Conservation (phyloP, 2,113 vertebrate genomes). For the Saiga tatarica region DNA sequence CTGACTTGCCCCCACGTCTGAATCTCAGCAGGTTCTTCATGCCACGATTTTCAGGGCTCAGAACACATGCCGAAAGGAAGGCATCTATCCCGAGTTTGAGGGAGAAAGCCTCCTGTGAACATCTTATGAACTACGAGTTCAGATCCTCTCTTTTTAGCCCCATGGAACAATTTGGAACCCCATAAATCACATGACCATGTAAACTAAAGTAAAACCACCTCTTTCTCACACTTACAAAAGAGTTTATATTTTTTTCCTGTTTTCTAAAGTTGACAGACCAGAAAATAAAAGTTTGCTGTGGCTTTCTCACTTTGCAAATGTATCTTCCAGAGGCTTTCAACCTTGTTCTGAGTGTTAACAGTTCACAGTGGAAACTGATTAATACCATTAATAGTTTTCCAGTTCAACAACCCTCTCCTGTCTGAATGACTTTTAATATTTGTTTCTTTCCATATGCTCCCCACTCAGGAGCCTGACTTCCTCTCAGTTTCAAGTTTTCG, state of each 20-base stretch:
- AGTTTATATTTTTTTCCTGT: conserved; percentile 18
- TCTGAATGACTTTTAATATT: conserved; percentile 74
- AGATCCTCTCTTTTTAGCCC: conserved; percentile 42
- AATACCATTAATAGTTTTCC: conserved; percentile 74
- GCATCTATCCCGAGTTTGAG: conserved; percentile 42
- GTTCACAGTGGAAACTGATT: conserved; percentile 67
- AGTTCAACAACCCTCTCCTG: conserved; percentile 74
- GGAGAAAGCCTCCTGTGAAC: conserved; percentile 55
- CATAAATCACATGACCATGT: conserved; percentile 32
- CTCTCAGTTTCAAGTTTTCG: conserved; percentile 71
- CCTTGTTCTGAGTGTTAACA: conserved; percentile 68
- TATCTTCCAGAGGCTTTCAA: conserved; percentile 52
- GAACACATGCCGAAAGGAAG: conserved; percentile 43
- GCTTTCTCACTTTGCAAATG: conserved; percentile 21
- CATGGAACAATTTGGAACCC: conserved; percentile 66
- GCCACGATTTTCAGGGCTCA: conserved; percentile 60
- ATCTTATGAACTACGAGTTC: conserved; percentile 61
- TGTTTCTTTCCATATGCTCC: conserved; percentile 73
- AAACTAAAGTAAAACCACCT: conserved; percentile 41
- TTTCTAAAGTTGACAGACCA: not conserved
- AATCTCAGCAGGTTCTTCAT: conserved; percentile 65
- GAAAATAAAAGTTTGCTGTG: not conserved
- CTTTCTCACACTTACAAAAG: not conserved
- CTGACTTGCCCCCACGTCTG: conserved; percentile 63
- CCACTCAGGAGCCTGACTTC: conserved; percentile 73